Evolutionary conservation across 2,113 vertebrate genomes (phyloP), one percentile per base, ranked within the genome.

Genomic region (Larimichthys crocea): DNA sequence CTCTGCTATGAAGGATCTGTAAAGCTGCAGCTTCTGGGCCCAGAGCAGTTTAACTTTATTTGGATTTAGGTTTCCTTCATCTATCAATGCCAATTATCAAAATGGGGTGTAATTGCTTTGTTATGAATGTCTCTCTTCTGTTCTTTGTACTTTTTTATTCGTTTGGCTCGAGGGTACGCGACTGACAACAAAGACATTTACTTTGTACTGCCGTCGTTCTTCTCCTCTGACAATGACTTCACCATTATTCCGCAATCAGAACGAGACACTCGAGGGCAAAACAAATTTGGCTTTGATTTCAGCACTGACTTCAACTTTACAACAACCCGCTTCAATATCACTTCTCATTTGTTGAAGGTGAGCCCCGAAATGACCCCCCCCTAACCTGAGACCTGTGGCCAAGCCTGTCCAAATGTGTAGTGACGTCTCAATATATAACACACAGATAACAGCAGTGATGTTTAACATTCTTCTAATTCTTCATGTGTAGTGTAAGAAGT

Each of bases 11-110:
- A 71, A 26, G 76, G 22, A 56, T 59, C 62, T 42, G 63, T 50
- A 74, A 73, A 85, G 72, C 79, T 82, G 72, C 68, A 76, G 72
- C 85, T 78, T 84, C 80, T 78, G 16, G 1, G 29, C 74, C 76
- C 86, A 83, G 48, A 84, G 35, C 69, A n/a, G n/a, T 65, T 31
- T 50, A 7, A 50, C 68, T 93, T 87, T 92, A 86, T 93, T 91
- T 93, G 84, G 84, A 88, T 83, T 88, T 77, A 35, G 81, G 76
- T 87, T 89, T 85, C 91, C 88, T 86, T 89, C 87, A 88, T 92
- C 85, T 84, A 86, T 90, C 80, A 74, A 50, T 62, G 79, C 84
- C 91, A 89, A 90, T 92, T 90, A 93, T 89, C 72, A 86, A 53
- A 74, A 52, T 19, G 76, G 76, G 55, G 35, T 75, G 80, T 90